Conservation (phyloP, 2,113 vertebrate genomes). For the Rafetus swinhoei region DNA sequence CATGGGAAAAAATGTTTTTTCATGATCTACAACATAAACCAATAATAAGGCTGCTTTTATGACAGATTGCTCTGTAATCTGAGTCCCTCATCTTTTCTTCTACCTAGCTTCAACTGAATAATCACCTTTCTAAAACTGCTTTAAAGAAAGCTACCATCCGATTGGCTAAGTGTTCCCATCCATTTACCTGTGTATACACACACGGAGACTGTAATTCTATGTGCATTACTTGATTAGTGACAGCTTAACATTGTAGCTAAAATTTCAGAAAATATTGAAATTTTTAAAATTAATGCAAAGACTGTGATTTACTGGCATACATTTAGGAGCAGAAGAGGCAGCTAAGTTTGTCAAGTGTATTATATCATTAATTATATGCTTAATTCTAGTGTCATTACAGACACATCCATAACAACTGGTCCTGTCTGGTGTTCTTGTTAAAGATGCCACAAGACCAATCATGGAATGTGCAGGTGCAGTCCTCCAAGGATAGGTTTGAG, state of each 20-base stretch:
- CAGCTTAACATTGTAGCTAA: not conserved
- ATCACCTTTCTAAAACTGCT: not conserved
- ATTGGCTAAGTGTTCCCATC: not conserved
- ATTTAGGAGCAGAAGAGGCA: not conserved
- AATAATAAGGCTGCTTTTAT: not conserved
- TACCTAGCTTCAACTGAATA: not conserved
- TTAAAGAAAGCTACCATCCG: not conserved
- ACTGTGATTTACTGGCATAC: not conserved
- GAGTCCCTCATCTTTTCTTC: not conserved
- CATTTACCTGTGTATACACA: not conserved
- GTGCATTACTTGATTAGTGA: not conserved
- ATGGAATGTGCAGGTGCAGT: not conserved
- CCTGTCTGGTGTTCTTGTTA: not conserved
- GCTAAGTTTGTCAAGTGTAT: not conserved
- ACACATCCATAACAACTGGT: accelerated
- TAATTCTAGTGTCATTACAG: accelerated
- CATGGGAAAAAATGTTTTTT: not conserved
- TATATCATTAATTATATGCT: not conserved
- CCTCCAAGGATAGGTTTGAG: not conserved
- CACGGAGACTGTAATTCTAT: not conserved
- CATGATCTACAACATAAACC: not conserved
- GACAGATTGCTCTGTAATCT: not conserved
- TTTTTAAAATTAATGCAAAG: not conserved
- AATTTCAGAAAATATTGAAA: not conserved
- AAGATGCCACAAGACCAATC: not conserved